Evolutionary conservation across 2,888 invertebrate species (phyloP).

Genomic region (Cetonia aurata): DNA sequence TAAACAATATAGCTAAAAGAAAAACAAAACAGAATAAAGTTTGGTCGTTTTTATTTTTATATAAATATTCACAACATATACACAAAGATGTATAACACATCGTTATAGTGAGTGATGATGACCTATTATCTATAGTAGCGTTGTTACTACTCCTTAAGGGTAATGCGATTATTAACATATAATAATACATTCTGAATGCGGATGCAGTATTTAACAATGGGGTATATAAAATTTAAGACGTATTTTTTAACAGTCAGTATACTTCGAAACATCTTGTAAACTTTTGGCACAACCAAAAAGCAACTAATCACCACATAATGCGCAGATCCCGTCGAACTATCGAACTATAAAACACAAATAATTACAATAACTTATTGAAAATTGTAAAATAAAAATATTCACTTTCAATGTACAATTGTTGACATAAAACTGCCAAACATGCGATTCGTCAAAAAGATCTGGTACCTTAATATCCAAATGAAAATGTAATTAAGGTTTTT

Average conservation of each 20-base stretch:
- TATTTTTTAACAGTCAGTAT: slow-evolving; percentile 36
- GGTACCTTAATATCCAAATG: neutral
- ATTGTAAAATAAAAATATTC: slow-evolving; percentile 1
- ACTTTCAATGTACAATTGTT: neutral
- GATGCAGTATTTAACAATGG: slow-evolving; percentile 26
- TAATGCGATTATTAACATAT: slow-evolving; percentile 17
- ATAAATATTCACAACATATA: slow-evolving; percentile 33
- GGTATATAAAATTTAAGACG: slow-evolving; percentile 31
- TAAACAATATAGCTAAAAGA: neutral
- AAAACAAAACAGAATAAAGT: slow-evolving; percentile 3
- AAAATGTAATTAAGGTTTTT: neutral
- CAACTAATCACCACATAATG: neutral
- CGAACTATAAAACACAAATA: slow-evolving; percentile 28
- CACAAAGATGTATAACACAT: neutral
- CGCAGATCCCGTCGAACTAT: neutral
- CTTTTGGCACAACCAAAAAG: slow-evolving; percentile 10
- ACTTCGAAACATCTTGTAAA: slow-evolving; percentile 1
- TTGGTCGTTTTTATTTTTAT: slow-evolving; percentile 21
- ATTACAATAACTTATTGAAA: slow-evolving; percentile 18
- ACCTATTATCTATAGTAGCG: slow-evolving; percentile 22
- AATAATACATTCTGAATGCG: slow-evolving; percentile 18
- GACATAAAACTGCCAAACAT: slow-evolving; percentile 29
- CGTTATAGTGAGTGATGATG: slow-evolving; percentile 11
- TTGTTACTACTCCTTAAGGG: slow-evolving; percentile 7
- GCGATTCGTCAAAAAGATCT: neutral